phyloP scores from a whole-genome alignment of 2,888 invertebrate species.

The Mythimna impura region DNA sequence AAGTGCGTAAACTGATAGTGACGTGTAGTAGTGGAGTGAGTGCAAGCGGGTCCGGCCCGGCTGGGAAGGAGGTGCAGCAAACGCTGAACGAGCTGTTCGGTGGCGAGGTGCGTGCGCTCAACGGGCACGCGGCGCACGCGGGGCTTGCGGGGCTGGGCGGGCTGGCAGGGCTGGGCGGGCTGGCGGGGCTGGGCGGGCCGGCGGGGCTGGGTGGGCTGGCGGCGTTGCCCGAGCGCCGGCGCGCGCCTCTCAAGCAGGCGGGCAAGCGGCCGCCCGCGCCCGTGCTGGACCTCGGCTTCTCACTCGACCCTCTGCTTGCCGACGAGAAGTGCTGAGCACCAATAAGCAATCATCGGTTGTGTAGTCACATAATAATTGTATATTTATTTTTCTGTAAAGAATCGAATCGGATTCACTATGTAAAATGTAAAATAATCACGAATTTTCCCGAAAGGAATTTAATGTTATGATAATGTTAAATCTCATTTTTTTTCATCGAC shows the following conservation, averaged over 20 bases:
- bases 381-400: slow-evolving; percentile 88
- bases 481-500: slow-evolving; percentile 83
- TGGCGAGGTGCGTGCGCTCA: slow-evolving; percentile 75
- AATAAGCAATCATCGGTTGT: slow-evolving; percentile 84
- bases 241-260: slow-evolving; percentile 70
- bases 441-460: slow-evolving; percentile 81
- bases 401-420: slow-evolving; percentile 81
- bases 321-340: slow-evolving; percentile 88
- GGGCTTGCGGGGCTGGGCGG: slow-evolving; percentile 27
- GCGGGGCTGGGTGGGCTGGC: slow-evolving; percentile 18
- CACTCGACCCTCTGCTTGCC: slow-evolving; percentile 86
- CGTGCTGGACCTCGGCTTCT: slow-evolving; percentile 84
- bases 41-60: slow-evolving; percentile 59
- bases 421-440: slow-evolving; percentile 83
- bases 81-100: slow-evolving; percentile 82
- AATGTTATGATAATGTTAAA: slow-evolving; percentile 84
- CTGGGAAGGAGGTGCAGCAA: slow-evolving; percentile 74
- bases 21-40: slow-evolving; percentile 81
- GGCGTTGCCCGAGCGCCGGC: slow-evolving; percentile 57
- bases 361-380: slow-evolving; percentile 85
- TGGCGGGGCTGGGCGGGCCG: slow-evolving; percentile 7
- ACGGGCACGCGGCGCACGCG: slow-evolving; percentile 74
- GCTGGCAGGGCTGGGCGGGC: background rate
- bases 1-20: slow-evolving; percentile 88
- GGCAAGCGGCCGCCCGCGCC: slow-evolving; percentile 76